Conservation (phyloP, 2,113 vertebrate species). For the Numida meleagris region DNA sequence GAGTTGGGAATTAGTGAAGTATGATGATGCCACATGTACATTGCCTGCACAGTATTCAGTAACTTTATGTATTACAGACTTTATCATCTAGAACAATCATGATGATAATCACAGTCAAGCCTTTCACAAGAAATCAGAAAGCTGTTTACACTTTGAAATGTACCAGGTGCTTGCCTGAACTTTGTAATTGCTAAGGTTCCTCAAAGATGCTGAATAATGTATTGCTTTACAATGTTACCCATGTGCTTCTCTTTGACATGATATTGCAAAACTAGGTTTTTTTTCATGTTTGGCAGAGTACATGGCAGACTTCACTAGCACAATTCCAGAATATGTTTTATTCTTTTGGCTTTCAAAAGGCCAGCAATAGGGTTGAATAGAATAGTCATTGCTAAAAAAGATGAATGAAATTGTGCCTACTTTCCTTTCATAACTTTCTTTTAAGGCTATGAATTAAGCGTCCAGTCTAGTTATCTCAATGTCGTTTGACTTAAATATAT, state of each 20-base stretch:
- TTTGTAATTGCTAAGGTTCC: background rate
- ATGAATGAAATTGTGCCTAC: background rate
- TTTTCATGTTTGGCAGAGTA: background rate
- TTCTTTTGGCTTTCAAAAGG: background rate
- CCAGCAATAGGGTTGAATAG: background rate
- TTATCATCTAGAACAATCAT: background rate
- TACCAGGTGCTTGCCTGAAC: background rate
- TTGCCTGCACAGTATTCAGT: background rate
- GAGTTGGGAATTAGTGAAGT: background rate
- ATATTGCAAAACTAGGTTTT: background rate
- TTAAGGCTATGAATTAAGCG: background rate
- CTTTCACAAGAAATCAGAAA: background rate
- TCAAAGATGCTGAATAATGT: background rate
- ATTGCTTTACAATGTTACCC: background rate
- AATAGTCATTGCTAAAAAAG: background rate
- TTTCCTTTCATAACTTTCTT: background rate
- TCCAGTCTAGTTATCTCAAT: background rate
- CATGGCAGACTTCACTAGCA: background rate
- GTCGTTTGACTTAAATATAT: background rate
- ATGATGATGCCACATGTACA: background rate
- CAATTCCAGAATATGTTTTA: background rate
- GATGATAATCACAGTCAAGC: background rate
- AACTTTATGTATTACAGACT: background rate
- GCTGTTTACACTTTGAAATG: background rate
- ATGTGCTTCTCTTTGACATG: background rate